Base-by-base conservation (phyloP, 1,140 invertebrate species). In the Megalopta genalis region DNA sequence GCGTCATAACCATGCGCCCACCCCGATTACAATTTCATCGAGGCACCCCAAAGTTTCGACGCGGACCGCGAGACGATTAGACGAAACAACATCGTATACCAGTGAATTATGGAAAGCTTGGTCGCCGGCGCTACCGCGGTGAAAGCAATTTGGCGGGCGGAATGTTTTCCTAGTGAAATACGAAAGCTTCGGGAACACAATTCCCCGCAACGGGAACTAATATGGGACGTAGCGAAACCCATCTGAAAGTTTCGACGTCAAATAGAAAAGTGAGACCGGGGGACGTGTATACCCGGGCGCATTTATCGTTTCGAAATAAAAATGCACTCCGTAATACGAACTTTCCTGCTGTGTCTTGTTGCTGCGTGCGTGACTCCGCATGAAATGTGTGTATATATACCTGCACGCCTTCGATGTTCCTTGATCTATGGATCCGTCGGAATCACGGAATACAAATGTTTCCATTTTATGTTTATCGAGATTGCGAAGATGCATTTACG, bases 21-120 rank as follows among this genome's bases (percentile, higher is more conserved):
- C 10, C 23, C 4, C 2, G 10, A 46, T 67, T 46, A 23, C 49
- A 67, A 49, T 21, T 74, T 74, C 62, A 65, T 27, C 16, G 46
- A 18, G n/a, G 27, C 42, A n/a, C 12, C 21, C 18, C 18, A 1
- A 75, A 67, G n/a, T 75, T 42, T n/a, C 10, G 12, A n/a, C 27
- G 23, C 7, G 46, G 46, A 42, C 12, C 16, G 42, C 16, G 42
- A 8, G 23, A 4, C 46, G 63, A 75, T 68, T 68, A 67, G 12
- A 27, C n/a, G 25, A n/a, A 57, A 42, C 57, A 18, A 39, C 57
- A n/a, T 2, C 1, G 14, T 23, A 32, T 3, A 6, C 7, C 46
- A n/a, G 12, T 54, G 46, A 75, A 57, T 66, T 39, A 75, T 75
- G 49, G 37, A 66, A 57, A 21, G 46, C 60, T 12, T 14, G 16